These are phyloP conservation scores for Geophilus truncorum DNA, from an alignment of 2,888 invertebrate genomes.

Conservation along the genomic window DNA sequence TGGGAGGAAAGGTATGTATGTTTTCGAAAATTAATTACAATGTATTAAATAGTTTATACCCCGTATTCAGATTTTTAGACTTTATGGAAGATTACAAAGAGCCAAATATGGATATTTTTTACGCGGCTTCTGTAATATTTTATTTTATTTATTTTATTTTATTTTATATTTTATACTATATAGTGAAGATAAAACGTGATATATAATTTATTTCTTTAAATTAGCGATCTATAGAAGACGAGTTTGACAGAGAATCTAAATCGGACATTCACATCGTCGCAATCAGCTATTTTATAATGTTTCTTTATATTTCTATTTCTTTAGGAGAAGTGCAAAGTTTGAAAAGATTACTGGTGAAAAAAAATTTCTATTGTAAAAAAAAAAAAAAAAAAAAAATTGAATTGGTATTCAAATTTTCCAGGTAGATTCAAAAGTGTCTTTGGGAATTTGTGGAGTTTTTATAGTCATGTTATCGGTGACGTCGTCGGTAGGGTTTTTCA, in stretches of 20 bases:
- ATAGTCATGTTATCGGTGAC: conserved; percentile 90
- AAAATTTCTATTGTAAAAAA: not conserved
- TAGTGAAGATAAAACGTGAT: too few species aligned
- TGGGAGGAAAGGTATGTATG: conserved; percentile 65
- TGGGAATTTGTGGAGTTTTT: conserved; percentile 88
- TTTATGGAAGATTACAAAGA: not conserved
- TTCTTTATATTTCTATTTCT: conserved; percentile 79
- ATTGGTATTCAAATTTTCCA: too few species aligned
- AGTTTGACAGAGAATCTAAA: conserved; percentile 67
- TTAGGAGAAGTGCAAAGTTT: conserved; percentile 68
- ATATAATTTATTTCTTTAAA: conserved; percentile 37
- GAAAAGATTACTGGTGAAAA: conserved; percentile 43
- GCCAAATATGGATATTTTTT: not conserved
- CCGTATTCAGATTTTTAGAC: not conserved
- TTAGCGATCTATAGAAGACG: conserved; percentile 54
- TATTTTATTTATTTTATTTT: too few species aligned
- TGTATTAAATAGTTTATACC: conserved; percentile 55
- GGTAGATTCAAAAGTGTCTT: conserved; percentile 88
- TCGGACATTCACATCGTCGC: conserved; percentile 78
- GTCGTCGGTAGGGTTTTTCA: conserved; percentile 88
- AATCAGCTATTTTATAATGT: conserved; percentile 89
- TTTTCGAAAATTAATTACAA: conserved; percentile 36
- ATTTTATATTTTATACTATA: too few species aligned
- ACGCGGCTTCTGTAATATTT: not conserved
- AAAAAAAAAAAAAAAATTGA: too few species aligned